Conservation (phyloP, 2,888 invertebrate species). For the Odontothrips loti region DNA sequence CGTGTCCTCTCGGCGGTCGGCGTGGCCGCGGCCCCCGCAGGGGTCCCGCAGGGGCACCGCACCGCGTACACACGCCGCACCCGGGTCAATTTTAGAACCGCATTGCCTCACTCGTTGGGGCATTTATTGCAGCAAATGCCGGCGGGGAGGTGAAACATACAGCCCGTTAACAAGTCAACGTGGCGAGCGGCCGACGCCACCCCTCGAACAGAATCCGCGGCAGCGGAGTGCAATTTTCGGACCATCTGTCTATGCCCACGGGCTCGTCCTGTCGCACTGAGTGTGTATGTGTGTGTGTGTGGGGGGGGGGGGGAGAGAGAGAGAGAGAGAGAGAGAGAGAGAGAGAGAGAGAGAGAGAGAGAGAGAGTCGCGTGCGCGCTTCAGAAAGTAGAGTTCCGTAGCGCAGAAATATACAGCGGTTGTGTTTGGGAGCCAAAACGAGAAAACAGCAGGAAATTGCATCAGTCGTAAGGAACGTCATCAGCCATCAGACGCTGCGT, state of each 20-base stretch:
- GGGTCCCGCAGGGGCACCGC: no score
- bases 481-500: no score
- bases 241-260: not conserved
- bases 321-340: no score
- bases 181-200: not conserved
- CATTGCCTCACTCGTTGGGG: not conserved
- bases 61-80: not conserved
- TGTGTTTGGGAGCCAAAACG: no score
- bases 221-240: not conserved
- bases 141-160: not conserved
- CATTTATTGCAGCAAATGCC: not conserved
- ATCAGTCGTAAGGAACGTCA: no score
- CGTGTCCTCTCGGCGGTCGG: no score
- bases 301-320: no score
- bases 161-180: slow-evolving; percentile 13
- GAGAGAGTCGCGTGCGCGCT: no score
- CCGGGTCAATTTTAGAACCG: not conserved
- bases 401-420: not conserved
- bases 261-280: not conserved
- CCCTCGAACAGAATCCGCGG: not conserved
- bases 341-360: no score
- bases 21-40: no score
- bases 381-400: not conserved
- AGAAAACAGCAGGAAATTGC: no score
- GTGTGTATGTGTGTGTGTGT: not conserved